Percentiles rank a stretch among this genome's conserved stretches.
Evolutionary conservation across 2,797 vertebrate genomes (phyloP).

Genomic region (Capromys pilorides): DNA sequence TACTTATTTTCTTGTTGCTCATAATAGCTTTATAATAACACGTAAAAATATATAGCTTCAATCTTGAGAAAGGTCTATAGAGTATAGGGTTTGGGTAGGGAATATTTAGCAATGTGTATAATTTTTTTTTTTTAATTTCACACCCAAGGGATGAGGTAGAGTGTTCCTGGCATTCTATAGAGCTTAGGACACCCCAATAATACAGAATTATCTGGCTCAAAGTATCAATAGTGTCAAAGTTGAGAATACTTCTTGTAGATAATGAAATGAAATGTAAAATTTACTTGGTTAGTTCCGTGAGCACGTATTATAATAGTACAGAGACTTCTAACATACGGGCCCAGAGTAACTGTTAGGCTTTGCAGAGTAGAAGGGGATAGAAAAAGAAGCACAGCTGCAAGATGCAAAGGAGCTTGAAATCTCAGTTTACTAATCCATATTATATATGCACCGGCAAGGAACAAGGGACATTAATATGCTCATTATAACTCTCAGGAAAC

Average conservation of each 20-base stretch:
- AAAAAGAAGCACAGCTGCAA: neutral
- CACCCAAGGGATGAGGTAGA: neutral
- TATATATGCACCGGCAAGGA: neutral
- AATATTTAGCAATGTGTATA: neutral
- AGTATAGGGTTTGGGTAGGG: neutral
- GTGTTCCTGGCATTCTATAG: neutral
- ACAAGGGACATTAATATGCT: neutral
- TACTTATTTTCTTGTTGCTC: constrained; percentile 10
- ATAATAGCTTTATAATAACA: neutral
- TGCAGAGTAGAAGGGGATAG: neutral
- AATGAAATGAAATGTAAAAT: neutral
- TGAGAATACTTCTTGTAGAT: neutral
- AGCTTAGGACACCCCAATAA: neutral
- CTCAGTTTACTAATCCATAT: neutral
- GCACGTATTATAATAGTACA: neutral
- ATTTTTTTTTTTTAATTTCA: neutral
- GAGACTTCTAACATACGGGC: neutral
- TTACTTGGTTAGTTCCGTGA: neutral
- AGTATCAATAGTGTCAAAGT: neutral
- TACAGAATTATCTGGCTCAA: neutral
- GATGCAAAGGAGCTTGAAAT: neutral
- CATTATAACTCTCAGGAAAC: neutral
- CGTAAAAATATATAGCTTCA: neutral
- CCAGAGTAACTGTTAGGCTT: neutral
- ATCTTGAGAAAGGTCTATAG: neutral